Base-by-base conservation (phyloP, 2,888 invertebrate genomes). In the Andrena bucephala region DNA sequence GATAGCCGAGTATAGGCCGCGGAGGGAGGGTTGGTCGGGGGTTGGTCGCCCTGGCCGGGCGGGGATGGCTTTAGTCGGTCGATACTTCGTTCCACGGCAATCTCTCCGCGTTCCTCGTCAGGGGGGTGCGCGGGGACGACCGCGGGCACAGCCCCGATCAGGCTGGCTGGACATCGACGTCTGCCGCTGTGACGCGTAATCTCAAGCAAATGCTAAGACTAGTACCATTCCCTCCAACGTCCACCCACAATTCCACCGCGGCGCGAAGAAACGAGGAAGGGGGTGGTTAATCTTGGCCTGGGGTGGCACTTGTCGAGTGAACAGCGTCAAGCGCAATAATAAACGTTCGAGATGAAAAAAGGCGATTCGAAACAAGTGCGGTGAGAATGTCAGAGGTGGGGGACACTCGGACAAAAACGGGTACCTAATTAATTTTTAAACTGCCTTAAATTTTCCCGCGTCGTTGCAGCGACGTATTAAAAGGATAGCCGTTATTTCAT, bases 21-120 rank as follows among this genome's bases (percentile, higher is more conserved):
- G 73, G 68, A 59, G 75, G 85, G 57, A 74, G 85, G 66, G 70
- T 29, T 27, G 54, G 62, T 59, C 29, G 60, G 65, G 70, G 75
- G 83, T 87, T 85, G 88, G 88, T 75, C 84, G 87, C 80, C 85
- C 81, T 81, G 83, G 72, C 81, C 85, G 81, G 85, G 81, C 81
- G 87, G 84, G 88, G 84, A 84, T 83, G 85, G 85, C 88, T 88
- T 88, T 88, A 80, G 80, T 87, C 79, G 88, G 87, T 88, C 88
- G 88, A 88, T 88, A 88, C 87, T 84, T 85, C 48, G 85, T 85
- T 87, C 84, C 74, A 82, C 82, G 78, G 65, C 72, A 66, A 70
- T 66, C 75, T 77, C 77, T 59, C 65, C 57, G 60, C 66, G 62
- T 77, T 71, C 59, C 83, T 59, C 71, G 31, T 57, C 33, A 65